Conservation (phyloP, 2,888 invertebrate genomes). For the Morpho deidamia region DNA sequence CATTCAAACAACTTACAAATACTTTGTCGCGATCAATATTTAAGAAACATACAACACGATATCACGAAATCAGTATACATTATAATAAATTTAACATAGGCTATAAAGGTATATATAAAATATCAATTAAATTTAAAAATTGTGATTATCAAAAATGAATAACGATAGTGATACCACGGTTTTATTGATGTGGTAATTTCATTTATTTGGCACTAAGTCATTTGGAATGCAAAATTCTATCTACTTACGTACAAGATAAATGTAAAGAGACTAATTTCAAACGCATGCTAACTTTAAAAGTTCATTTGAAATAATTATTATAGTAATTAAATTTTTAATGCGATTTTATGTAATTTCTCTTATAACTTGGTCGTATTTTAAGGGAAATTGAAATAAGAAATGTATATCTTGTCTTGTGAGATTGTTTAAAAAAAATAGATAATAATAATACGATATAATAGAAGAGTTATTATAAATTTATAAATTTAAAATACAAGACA, state of each 20-base stretch:
- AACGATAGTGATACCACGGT: constrained; percentile 42
- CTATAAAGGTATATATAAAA: constrained; percentile 31
- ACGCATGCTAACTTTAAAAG: not conserved
- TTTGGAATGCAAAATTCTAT: constrained; percentile 71
- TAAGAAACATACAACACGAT: constrained; percentile 44
- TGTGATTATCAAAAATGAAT: constrained; percentile 58
- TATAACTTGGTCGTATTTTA: constrained; percentile 20
- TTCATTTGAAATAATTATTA: constrained; percentile 40
- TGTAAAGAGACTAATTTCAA: constrained; percentile 41
- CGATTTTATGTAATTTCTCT: not conserved
- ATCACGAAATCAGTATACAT: constrained; percentile 51
- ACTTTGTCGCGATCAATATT: constrained; percentile 40
- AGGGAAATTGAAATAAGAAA: not conserved
- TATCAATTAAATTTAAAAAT: constrained; percentile 42
- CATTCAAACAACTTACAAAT: constrained; percentile 30
- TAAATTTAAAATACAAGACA: too few species aligned
- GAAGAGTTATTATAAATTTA: too few species aligned
- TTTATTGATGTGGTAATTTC: constrained; percentile 40
- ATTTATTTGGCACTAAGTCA: constrained; percentile 72
- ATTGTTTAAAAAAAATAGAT: too few species aligned
- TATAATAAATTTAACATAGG: constrained; percentile 33
- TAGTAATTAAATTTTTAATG: constrained; percentile 25
- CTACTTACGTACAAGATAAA: constrained; percentile 47
- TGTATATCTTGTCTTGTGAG: not conserved
- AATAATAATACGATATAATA: too few species aligned